phyloP scores from a whole-genome alignment of 2,113 vertebrate genomes.

The Alligator mississippiensis region DNA sequence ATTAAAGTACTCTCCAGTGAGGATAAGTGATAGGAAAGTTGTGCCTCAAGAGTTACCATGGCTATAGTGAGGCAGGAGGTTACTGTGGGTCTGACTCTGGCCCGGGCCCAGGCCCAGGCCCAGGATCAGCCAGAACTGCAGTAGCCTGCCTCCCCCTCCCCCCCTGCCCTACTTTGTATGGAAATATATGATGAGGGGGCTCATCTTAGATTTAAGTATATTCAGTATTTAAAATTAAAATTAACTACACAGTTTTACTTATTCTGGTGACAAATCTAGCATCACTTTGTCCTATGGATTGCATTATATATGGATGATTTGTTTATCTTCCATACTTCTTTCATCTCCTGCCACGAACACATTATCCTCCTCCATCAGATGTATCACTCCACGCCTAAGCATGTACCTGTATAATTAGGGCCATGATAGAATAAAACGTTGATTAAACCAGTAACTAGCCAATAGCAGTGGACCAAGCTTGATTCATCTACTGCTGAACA shows the following conservation, averaged over 20 bases:
- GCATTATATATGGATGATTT: not conserved
- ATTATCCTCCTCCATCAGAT: not conserved
- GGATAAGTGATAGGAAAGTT: no score
- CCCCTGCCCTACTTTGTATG: no score
- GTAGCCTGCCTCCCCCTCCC: no score
- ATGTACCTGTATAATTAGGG: not conserved
- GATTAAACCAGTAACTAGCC: not conserved
- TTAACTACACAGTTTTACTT: not conserved
- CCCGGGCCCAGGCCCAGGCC: no score
- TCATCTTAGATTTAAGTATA: no score
- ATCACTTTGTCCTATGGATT: not conserved
- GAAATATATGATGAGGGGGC: no score
- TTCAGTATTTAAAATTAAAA: not conserved
- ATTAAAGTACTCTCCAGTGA: no score
- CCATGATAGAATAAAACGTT: not conserved
- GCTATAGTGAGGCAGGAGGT: no score
- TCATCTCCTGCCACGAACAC: not conserved
- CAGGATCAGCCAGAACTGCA: no score
- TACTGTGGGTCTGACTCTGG: no score
- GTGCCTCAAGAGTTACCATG: no score
- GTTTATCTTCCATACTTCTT: not conserved
- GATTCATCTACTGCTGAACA: rapidly evolving
- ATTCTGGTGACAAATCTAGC: not conserved
- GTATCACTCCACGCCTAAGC: not conserved
- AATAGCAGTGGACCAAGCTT: not conserved